Evolutionary conservation across 64 coral and sea anemone genomes (phyloP).

Genomic region (Montipora sp.): DNA sequence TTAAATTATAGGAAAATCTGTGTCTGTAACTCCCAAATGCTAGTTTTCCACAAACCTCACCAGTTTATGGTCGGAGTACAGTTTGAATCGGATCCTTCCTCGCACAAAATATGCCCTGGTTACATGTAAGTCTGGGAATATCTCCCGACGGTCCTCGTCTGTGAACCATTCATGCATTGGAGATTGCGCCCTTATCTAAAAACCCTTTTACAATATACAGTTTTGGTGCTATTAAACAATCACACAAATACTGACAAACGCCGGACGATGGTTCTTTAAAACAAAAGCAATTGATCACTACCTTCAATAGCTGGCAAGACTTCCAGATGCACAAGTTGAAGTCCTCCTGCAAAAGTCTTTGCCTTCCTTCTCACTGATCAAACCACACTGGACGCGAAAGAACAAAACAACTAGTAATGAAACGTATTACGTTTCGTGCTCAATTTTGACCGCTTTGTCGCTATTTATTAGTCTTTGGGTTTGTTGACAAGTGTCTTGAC

Average conservation of each 20-base stretch:
- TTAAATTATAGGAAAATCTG: not conserved
- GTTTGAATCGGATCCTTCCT: too few relatives aligned
- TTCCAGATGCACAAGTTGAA: not conserved
- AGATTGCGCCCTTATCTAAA: not conserved
- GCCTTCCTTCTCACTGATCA: not conserved
- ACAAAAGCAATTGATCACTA: not conserved
- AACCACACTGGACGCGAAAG: not conserved
- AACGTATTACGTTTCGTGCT: slow-evolving; percentile 13
- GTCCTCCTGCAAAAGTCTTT: not conserved
- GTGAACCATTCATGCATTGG: not conserved
- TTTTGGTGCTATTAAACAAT: not conserved
- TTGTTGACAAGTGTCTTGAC: not conserved
- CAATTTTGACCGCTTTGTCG: not conserved
- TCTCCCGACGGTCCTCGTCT: too few relatives aligned
- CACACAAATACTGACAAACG: not conserved
- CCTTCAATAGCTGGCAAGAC: not conserved
- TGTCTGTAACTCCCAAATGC: not conserved
- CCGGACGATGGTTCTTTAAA: not conserved
- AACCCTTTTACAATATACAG: not conserved
- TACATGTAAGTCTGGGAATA: too few relatives aligned
- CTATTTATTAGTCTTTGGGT: slow-evolving; percentile 6
- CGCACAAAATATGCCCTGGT: too few relatives aligned
- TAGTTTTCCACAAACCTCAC: not conserved
- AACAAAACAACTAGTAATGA: not conserved
- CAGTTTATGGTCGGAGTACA: too few relatives aligned